Evolutionary conservation across 2,113 vertebrate genomes (phyloP).

Genomic region (Coturnix japonica): DNA sequence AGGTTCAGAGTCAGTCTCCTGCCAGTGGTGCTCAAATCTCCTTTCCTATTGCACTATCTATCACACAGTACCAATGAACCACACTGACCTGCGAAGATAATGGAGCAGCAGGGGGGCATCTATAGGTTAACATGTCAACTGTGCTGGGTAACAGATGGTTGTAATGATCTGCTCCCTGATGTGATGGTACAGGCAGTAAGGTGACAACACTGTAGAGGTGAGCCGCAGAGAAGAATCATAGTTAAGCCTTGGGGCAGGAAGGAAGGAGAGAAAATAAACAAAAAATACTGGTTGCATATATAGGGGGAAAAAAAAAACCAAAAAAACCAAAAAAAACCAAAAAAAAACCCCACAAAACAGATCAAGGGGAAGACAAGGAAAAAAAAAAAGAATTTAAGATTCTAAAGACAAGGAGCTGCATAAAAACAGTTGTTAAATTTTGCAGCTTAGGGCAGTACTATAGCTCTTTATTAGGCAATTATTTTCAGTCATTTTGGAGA

Average conservation of each 20-base stretch:
- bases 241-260: neutral
- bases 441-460: slow-evolving; percentile 40
- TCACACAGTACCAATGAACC: slow-evolving; percentile 17
- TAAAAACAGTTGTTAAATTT: slow-evolving; percentile 59
- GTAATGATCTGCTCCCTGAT: neutral
- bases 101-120: neutral
- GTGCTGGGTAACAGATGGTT: slow-evolving; percentile 19
- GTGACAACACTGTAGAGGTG: neutral
- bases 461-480: slow-evolving; percentile 65
- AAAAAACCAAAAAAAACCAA: no score
- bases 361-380: slow-evolving; percentile 21
- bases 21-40: slow-evolving; percentile 29
- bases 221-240: neutral
- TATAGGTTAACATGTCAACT: slow-evolving; percentile 27
- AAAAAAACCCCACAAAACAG: neutral
- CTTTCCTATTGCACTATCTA: slow-evolving; percentile 30
- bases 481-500: slow-evolving; percentile 56
- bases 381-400: slow-evolving; percentile 29
- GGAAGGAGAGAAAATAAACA: neutral
- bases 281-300: neutral
- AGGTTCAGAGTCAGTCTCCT: slow-evolving; percentile 38
- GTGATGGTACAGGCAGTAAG: neutral
- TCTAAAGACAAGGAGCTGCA: neutral
- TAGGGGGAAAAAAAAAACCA: neutral
- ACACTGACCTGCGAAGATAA: slow-evolving; percentile 20